phyloP scores from a whole-genome alignment of 92 coral and sea anemone genomes.

The Palythoa caribaeorum region DNA sequence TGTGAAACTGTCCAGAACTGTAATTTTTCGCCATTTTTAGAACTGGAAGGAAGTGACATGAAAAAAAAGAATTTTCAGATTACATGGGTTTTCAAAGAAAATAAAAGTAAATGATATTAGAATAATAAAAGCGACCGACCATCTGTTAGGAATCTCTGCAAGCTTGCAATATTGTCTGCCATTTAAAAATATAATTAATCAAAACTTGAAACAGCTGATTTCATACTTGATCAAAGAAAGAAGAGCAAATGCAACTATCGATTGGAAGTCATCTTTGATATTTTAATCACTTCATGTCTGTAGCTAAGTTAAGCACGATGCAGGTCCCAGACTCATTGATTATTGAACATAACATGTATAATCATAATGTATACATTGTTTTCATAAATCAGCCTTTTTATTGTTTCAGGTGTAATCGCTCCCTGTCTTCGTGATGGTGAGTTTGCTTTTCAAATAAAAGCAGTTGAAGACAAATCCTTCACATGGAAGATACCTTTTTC shows the following conservation, averaged over 20 bases:
- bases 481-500: background rate
- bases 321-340: no score
- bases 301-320: no score
- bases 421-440: background rate
- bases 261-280: background rate
- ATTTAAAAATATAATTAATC: no score
- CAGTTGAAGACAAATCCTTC: background rate
- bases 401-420: background rate
- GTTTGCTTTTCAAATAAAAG: background rate
- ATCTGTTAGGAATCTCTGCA: background rate
- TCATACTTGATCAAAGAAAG: background rate
- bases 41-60: no score
- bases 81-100: no score
- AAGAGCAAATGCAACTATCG: background rate
- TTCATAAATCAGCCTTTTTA: background rate
- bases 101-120: no score
- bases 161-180: background rate
- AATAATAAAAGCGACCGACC: no score
- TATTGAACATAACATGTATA: no score
- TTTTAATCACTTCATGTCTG: background rate
- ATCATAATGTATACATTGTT: background rate
- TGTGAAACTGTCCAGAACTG: no score
- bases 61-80: no score
- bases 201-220: background rate
- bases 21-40: no score